phyloP scores from a whole-genome alignment of 2,888 invertebrate species.

The Ferdinandea cuprea region DNA sequence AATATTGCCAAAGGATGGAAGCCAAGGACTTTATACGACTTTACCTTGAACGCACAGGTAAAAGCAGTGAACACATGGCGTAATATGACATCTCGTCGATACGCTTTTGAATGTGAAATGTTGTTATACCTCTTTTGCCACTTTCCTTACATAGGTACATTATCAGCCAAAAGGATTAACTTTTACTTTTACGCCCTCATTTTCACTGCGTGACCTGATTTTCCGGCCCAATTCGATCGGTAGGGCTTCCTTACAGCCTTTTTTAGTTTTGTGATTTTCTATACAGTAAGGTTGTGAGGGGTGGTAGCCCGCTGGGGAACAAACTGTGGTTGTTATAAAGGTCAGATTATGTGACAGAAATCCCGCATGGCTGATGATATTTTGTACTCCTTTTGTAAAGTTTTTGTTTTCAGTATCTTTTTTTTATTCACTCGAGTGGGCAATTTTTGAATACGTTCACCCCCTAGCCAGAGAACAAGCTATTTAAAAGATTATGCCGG shows the following conservation, averaged over 20 bases:
- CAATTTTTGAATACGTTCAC: conserved; percentile 35
- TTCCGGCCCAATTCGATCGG: conserved; percentile 33
- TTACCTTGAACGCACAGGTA: conserved; percentile 34
- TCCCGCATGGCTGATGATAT: conserved; percentile 34
- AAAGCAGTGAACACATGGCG: conserved; percentile 32
- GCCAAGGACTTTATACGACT: conserved; percentile 33
- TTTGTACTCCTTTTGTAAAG: conserved; percentile 4
- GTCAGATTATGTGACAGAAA: conserved; percentile 46
- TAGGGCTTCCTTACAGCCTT: conserved; percentile 11
- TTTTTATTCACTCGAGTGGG: conserved; percentile 33
- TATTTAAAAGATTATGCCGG: conserved; percentile 43
- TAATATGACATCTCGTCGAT: conserved; percentile 40
- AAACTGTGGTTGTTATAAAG: conserved; percentile 26
- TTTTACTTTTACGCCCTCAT: conserved; percentile 16
- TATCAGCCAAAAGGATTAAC: conserved; percentile 32
- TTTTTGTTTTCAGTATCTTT: conserved; percentile 17
- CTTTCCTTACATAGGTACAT: conserved; percentile 6
- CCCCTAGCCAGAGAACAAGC: conserved; percentile 26
- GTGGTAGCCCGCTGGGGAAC: not conserved
- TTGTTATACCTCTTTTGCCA: conserved; percentile 17
- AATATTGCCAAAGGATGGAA: conserved; percentile 31
- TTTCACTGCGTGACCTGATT: conserved; percentile 21
- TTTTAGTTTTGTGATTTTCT: not conserved
- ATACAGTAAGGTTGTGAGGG: conserved; percentile 3
- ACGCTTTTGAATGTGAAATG: conserved; percentile 6